Conservation (phyloP, 2,797 vertebrate genomes). For the Varecia variegata region DNA sequence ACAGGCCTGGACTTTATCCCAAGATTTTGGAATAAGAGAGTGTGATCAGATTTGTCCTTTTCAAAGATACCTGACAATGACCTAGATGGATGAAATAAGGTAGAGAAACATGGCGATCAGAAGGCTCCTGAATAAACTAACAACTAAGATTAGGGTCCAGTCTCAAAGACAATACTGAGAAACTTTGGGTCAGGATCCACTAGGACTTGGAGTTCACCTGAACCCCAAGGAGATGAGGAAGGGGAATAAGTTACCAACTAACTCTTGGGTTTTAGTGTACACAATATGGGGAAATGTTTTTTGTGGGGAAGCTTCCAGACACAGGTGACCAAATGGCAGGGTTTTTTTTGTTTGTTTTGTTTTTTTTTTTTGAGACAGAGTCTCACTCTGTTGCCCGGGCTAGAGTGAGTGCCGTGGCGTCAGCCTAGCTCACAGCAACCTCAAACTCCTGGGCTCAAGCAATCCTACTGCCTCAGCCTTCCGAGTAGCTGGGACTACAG, state of each 20-base stretch:
- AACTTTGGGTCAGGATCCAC: neutral
- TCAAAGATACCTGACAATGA: neutral
- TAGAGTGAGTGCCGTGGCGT: too few relatives aligned
- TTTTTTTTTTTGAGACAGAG: too few relatives aligned
- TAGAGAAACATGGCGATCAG: neutral
- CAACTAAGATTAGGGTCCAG: neutral
- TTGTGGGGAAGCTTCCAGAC: neutral
- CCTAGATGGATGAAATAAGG: neutral
- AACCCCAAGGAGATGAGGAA: neutral
- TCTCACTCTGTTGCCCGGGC: too few relatives aligned
- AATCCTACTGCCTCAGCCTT: too few relatives aligned
- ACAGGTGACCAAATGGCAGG: neutral
- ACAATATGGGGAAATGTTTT: neutral
- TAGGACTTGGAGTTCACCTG: neutral
- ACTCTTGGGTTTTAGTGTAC: neutral
- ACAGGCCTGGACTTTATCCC: neutral
- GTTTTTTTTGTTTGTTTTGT: too few relatives aligned
- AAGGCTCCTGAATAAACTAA: neutral
- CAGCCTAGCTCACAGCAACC: too few relatives aligned
- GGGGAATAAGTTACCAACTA: neutral
- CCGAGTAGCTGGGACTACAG: too few relatives aligned
- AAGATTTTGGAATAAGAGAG: neutral
- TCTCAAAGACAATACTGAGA: neutral
- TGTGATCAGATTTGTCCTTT: neutral
- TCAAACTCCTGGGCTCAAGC: too few relatives aligned